A percentile compares a stretch with the other conserved stretches of the same genome.
These are phyloP conservation scores for Alauda arvensis DNA, from an alignment of 2,797 vertebrate species.

Conservation along the genomic window DNA sequence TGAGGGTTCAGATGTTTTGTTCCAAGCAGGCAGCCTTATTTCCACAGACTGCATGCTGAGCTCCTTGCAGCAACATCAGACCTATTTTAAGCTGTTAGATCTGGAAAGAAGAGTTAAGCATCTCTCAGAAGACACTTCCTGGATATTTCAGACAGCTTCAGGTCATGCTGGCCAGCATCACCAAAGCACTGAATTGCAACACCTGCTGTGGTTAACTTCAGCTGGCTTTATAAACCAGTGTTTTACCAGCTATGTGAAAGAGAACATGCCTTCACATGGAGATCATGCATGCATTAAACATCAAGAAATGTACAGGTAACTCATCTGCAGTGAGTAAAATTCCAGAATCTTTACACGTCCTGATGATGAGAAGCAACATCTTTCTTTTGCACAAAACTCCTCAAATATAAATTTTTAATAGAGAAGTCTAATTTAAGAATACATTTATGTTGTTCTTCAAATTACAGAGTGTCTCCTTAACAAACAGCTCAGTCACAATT, in stretches of 20 bases:
- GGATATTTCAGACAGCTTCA: background rate
- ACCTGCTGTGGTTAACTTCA: background rate
- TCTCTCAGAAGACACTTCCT: background rate
- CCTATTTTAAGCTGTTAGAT: background rate
- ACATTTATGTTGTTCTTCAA: background rate
- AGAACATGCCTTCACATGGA: rapidly evolving
- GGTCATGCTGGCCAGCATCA: background rate
- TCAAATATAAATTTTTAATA: background rate
- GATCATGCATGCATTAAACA: background rate
- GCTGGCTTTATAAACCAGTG: background rate
- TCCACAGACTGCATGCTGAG: background rate
- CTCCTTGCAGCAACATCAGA: background rate
- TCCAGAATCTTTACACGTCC: background rate
- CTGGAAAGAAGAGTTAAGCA: background rate
- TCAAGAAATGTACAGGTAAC: background rate
- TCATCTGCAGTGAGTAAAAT: background rate
- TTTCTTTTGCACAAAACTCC: background rate
- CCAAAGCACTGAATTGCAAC: background rate
- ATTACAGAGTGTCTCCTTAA: background rate
- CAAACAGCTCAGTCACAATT: background rate
- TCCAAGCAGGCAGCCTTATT: background rate
- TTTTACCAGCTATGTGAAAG: background rate
- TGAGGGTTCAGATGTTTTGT: background rate
- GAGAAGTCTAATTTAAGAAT: background rate
- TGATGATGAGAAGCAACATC: background rate